phyloP scores from a whole-genome alignment of 2,797 vertebrate genomes.

The Sciaenops ocellatus region DNA sequence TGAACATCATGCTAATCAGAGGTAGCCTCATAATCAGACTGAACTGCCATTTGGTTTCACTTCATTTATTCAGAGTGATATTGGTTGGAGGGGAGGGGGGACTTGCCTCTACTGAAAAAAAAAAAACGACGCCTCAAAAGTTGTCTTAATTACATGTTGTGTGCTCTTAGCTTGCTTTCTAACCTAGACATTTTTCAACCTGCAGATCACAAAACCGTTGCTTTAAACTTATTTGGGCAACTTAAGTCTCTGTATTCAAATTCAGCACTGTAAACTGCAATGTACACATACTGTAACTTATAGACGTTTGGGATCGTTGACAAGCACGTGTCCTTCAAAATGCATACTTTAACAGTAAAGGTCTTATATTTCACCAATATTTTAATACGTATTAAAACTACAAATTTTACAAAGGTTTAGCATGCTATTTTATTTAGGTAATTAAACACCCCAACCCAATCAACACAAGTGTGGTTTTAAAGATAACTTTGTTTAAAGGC shows the following conservation, averaged over 20 bases:
- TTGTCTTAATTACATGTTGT: background rate
- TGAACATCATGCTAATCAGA: conserved; percentile 41
- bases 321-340: background rate
- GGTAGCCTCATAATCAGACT: conserved; percentile 12
- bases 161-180: background rate
- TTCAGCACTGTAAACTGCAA: background rate
- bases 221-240: too few species aligned
- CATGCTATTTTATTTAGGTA: background rate
- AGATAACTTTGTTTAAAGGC: conserved; percentile 44
- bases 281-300: background rate
- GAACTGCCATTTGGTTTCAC: background rate
- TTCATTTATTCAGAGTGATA: conserved; percentile 7
- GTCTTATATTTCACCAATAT: background rate
- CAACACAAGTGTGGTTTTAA: conserved; percentile 1
- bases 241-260: background rate
- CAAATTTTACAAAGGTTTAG: background rate
- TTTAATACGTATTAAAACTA: background rate
- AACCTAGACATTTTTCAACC: too few species aligned
- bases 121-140: background rate
- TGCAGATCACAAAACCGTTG: too few species aligned
- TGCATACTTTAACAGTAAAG: too few species aligned
- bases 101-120: background rate
- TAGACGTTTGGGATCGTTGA: background rate
- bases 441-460: conserved; percentile 6
- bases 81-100: background rate